Evolutionary conservation across 2,797 vertebrate genomes (phyloP).

Genomic region (Bradypus variegatus): DNA sequence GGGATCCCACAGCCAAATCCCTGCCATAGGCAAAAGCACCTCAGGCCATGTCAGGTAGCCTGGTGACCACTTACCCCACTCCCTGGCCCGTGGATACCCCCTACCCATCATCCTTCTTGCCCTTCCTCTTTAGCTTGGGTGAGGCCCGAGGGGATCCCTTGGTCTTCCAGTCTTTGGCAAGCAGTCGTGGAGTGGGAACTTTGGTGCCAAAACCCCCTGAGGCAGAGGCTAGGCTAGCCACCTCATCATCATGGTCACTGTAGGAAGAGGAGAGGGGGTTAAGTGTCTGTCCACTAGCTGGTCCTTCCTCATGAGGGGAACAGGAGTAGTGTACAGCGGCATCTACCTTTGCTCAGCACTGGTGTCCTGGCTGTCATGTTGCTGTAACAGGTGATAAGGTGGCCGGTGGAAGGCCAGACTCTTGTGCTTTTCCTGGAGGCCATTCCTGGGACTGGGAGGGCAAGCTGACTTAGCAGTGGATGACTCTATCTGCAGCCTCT

Average conservation of each 20-base stretch:
- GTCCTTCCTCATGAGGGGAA: neutral
- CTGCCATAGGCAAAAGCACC: slow-evolving; percentile 71
- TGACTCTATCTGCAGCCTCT: neutral
- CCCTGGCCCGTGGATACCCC: neutral
- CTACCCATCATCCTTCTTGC: slow-evolving; percentile 89
- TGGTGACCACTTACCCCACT: neutral
- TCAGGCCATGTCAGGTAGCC: slow-evolving; percentile 16
- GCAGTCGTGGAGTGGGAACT: slow-evolving; percentile 82
- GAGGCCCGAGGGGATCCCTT: slow-evolving; percentile 87
- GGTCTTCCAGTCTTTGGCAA: slow-evolving; percentile 93
- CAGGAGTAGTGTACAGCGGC: accelerated
- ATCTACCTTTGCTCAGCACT: slow-evolving; percentile 90
- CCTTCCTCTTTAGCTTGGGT: slow-evolving; percentile 89
- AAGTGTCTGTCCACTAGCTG: neutral
- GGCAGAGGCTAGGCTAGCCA: slow-evolving; percentile 87
- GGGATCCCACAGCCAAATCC: slow-evolving; percentile 79
- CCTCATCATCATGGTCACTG: slow-evolving; percentile 96
- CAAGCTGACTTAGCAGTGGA: slow-evolving; percentile 3
- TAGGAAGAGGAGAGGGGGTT: slow-evolving; percentile 32
- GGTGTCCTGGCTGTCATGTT: slow-evolving; percentile 90
- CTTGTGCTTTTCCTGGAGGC: slow-evolving; percentile 88
- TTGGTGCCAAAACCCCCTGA: slow-evolving; percentile 86
- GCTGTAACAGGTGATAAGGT: slow-evolving; percentile 87
- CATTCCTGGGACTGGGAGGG: slow-evolving; percentile 83
- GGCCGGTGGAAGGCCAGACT: slow-evolving; percentile 87